These are phyloP conservation scores for Dolichoris vasculosae DNA, from an alignment of 1,140 invertebrate species.

Conservation along the genomic window DNA sequence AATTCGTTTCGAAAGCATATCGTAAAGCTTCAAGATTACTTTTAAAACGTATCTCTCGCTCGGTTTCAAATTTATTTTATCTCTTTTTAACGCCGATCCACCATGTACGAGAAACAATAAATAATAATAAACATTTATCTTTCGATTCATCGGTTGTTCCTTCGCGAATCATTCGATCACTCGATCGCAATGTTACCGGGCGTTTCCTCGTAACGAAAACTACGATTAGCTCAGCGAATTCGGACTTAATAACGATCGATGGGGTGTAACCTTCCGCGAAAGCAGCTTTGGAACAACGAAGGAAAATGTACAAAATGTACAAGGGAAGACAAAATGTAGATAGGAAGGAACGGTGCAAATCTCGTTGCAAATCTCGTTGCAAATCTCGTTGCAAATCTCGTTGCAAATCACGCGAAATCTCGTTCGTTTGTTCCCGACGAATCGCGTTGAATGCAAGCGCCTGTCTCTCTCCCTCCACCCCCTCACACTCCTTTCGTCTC, in stretches of 20 bases:
- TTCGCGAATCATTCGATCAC: not conserved
- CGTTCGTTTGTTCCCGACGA: slow-evolving; percentile 22
- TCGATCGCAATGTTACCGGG: too few species aligned
- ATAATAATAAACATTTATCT: not conserved
- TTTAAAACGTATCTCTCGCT: not conserved
- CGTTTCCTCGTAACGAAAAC: not conserved
- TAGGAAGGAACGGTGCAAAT: not conserved
- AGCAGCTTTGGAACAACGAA: not conserved
- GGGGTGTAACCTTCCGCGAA: not conserved
- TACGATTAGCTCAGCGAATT: not conserved
- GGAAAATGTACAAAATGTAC: not conserved
- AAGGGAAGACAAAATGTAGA: not conserved
- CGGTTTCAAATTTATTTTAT: too few species aligned
- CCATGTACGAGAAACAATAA: too few species aligned
- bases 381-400: too few species aligned
- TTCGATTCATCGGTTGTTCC: too few species aligned
- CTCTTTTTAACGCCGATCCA: too few species aligned
- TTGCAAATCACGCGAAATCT: slow-evolving; percentile 24
- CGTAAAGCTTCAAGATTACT: not conserved
- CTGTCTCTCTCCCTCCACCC: not conserved
- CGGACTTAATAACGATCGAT: not conserved
- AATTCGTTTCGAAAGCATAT: not conserved
- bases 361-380: too few species aligned
- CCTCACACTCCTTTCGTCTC: not conserved
- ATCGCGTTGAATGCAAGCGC: slow-evolving; percentile 29